phyloP scores from a whole-genome alignment of 2,888 invertebrate species.

The Spialia ferax region DNA sequence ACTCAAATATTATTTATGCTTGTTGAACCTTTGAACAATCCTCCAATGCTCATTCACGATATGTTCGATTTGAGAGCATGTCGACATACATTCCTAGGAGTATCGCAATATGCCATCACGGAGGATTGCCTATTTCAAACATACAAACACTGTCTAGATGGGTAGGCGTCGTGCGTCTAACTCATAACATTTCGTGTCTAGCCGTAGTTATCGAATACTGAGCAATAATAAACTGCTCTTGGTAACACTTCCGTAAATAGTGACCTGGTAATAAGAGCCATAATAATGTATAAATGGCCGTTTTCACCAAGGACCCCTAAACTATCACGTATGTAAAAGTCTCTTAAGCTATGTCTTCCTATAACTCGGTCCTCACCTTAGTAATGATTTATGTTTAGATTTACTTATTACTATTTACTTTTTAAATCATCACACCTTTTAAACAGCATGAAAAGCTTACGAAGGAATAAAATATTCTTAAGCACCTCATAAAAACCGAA shows the following conservation, averaged over 20 bases:
- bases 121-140: conserved; percentile 33
- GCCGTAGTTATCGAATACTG: conserved; percentile 9
- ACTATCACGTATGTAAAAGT: too few species aligned
- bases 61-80: conserved; percentile 36
- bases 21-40: conserved; percentile 26
- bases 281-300: too few species aligned
- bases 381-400: too few species aligned
- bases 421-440: too few species aligned
- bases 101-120: conserved; percentile 34
- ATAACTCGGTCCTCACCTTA: too few species aligned
- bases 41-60: conserved; percentile 35
- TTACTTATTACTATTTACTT: too few species aligned
- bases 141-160: conserved; percentile 8
- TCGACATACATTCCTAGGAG: conserved; percentile 31
- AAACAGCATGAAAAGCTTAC: too few species aligned
- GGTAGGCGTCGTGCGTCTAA: background rate
- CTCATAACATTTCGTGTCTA: background rate
- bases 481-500: background rate
- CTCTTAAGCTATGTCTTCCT: too few species aligned
- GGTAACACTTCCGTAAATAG: background rate
- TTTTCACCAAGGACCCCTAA: too few species aligned
- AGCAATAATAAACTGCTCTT: background rate
- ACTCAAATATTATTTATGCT: conserved; percentile 33
- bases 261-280: too few species aligned
- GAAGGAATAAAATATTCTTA: too few species aligned